Evolutionary conservation across 2,113 vertebrate genomes (phyloP).

Genomic region (Chlorocebus sabaeus): DNA sequence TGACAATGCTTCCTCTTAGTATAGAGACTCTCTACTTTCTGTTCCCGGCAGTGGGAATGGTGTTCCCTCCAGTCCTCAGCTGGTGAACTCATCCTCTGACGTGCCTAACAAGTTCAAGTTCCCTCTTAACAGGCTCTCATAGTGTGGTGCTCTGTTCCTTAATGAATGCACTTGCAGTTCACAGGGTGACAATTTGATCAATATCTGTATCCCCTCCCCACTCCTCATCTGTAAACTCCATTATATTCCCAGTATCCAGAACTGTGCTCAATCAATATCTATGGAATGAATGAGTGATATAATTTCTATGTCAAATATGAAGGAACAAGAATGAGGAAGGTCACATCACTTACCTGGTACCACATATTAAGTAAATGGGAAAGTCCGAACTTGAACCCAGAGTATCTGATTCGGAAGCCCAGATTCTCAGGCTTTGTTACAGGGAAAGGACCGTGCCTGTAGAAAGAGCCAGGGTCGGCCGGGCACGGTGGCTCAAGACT

Average conservation of each 20-base stretch:
- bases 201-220: not conserved
- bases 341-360: fast-evolving
- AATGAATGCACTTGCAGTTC: fast-evolving
- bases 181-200: not conserved
- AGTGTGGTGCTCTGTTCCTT: fast-evolving
- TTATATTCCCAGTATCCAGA: not conserved
- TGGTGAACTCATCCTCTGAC: not conserved
- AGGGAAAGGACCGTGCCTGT: fast-evolving
- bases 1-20: not conserved
- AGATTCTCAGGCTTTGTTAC: fast-evolving
- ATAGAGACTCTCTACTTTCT: not conserved
- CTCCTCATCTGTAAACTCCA: fast-evolving
- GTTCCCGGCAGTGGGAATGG: not conserved
- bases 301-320: not conserved
- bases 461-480: no score
- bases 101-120: no score
- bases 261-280: fast-evolving
- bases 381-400: not conserved
- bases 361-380: fast-evolving
- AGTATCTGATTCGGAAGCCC: no score
- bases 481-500: no score
- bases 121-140: fast-evolving
- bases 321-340: not conserved
- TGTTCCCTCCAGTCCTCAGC: not conserved
- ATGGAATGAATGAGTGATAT: fast-evolving